Evolutionary conservation across 2,113 vertebrate species (phyloP), one percentile per base, ranked within the genome.

Genomic region (Takifugu flavidus): DNA sequence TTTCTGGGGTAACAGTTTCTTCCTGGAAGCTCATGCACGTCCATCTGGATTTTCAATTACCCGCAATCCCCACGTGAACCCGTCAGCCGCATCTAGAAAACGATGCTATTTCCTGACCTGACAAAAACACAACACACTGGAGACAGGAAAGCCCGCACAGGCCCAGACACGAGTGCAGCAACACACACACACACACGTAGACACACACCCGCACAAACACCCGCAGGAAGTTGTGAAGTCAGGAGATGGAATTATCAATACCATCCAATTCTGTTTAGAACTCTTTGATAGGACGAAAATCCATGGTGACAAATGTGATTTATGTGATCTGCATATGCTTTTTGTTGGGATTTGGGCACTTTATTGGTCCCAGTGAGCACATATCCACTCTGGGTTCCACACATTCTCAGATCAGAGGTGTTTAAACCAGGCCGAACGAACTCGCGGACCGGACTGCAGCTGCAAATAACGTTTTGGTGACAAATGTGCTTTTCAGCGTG

Each of bases 21-120:
- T 82, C 76, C 75, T 71, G 71, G 79, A 80, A 83, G 70, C 74
- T 74, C 84, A 79, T 87, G 84, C 79, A 64, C 64, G 74, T 83
- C 81, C 87, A 87, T 89, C 86, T 87, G 86, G 84, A 86, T 87
- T 86, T 85, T 77, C 86, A 86, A 86, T 89, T 87, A 86, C 82
- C 82, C 84, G 79, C 66, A 83, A 82, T 84, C 87, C 87, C 83
- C 81, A 50, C 59, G 81, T 84, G 84, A 79, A 77, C 72, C 69
- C 49, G 67, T 14, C 50, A 39, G 49, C 72, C 2, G 58, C 55
- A 31, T 80, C 64, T 52, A 53, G 65, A 78, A 70, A 86, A 83
- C 67, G 63, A 77, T 86, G 83, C 84, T 84, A 80, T 87, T 88
- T 88, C 83, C 87, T 83, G 78, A 77, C 72, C 79, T 81, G 75